These are phyloP conservation scores for Cremastinae sp. DNA, from an alignment of 2,888 invertebrate species.

Conservation along the genomic window DNA sequence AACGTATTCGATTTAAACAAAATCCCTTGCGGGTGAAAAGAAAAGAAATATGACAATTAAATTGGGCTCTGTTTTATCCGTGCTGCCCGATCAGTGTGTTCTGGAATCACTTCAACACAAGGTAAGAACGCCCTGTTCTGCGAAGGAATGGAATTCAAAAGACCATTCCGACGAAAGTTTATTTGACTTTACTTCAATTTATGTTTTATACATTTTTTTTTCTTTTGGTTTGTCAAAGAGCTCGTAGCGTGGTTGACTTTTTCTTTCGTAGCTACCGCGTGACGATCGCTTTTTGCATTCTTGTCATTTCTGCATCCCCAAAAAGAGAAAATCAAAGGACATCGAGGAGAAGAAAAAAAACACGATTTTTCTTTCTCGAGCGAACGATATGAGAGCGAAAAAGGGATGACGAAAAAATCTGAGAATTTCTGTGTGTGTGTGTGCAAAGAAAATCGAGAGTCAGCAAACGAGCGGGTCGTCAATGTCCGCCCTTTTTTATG, in stretches of 20 bases:
- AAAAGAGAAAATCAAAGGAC: constrained; percentile 41
- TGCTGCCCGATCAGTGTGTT: constrained; percentile 95
- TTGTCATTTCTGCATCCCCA: constrained; percentile 63
- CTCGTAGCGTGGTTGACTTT: constrained; percentile 69
- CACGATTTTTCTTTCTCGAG: constrained; percentile 12
- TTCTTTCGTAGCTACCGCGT: constrained; percentile 68
- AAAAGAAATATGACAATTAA: constrained; percentile 74
- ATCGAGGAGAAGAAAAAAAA: constrained; percentile 24
- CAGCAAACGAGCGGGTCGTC: constrained; percentile 55
- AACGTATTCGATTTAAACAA: constrained; percentile 8
- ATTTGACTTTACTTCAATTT: constrained; percentile 34
- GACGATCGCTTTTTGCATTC: constrained; percentile 61
- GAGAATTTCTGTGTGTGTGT: constrained; percentile 50
- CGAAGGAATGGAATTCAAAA: constrained; percentile 46
- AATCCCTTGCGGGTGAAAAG: constrained; percentile 61
- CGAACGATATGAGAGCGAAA: constrained; percentile 4
- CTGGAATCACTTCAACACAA: constrained; percentile 99
- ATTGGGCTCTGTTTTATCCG: constrained; percentile 86
- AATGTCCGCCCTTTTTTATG: constrained; percentile 48
- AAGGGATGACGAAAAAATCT: constrained; percentile 12
- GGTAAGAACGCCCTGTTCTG: constrained; percentile 87
- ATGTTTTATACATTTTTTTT: not conserved
- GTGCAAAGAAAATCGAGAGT: constrained; percentile 58
- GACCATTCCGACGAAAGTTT: constrained; percentile 48
- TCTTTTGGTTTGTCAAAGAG: constrained; percentile 48